phyloP scores from a whole-genome alignment of 2,113 vertebrate species.

The Brachyistius frenatus region DNA sequence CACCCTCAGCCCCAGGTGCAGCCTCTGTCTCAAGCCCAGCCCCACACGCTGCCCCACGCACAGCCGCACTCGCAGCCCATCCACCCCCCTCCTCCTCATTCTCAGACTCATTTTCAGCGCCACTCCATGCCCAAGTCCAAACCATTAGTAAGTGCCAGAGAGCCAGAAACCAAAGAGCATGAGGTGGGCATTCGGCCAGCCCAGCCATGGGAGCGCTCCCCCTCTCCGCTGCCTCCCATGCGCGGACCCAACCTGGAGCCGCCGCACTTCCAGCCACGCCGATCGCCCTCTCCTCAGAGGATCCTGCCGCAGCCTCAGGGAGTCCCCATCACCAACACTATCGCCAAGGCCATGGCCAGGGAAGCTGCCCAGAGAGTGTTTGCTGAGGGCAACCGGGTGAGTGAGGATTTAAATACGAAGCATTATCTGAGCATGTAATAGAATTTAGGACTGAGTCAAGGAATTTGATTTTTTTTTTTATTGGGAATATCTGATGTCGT shows the following conservation, averaged over 20 bases:
- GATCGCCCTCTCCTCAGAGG: slow-evolving; percentile 94
- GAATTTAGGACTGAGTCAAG: not conserved
- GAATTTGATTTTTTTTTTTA: not conserved
- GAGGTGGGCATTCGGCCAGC: slow-evolving; percentile 82
- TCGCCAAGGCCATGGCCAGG: slow-evolving; percentile 97
- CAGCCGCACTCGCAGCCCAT: slow-evolving; percentile 74
- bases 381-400: slow-evolving; percentile 91
- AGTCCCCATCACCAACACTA: slow-evolving; percentile 89
- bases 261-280: slow-evolving; percentile 84
- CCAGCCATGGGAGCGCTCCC: slow-evolving; percentile 89
- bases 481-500: not conserved
- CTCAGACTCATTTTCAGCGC: slow-evolving; percentile 82
- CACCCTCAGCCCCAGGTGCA: slow-evolving; percentile 87
- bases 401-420: slow-evolving; percentile 6
- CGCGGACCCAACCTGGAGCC: slow-evolving; percentile 88
- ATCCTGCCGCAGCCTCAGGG: slow-evolving; percentile 98
- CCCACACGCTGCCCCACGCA: slow-evolving; percentile 77
- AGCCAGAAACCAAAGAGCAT: slow-evolving; percentile 94
- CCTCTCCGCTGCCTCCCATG: slow-evolving; percentile 80
- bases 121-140: slow-evolving; percentile 88
- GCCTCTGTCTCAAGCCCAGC: slow-evolving; percentile 70
- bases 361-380: slow-evolving; percentile 93
- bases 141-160: slow-evolving; percentile 93
- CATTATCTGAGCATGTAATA: not conserved
- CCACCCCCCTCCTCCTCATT: slow-evolving; percentile 84